Conservation (phyloP, 2,113 vertebrate species). For the Psilopsiagon aymara region DNA sequence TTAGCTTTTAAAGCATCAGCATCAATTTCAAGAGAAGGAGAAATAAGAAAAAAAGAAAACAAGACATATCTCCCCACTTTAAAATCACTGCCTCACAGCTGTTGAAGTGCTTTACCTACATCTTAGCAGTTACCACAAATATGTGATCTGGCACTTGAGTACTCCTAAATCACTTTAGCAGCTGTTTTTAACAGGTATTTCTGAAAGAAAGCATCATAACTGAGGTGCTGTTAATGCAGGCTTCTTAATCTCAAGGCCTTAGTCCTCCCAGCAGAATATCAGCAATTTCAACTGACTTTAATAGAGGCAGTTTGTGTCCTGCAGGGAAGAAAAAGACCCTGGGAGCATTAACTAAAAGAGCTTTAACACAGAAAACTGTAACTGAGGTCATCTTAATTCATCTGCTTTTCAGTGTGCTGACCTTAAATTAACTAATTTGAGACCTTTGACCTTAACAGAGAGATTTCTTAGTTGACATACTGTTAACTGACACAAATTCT, state of each 20-base stretch:
- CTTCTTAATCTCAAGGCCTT: slow-evolving; percentile 18
- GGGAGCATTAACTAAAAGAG: slow-evolving; percentile 27
- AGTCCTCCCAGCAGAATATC: slow-evolving; percentile 21
- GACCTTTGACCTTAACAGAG: background rate
- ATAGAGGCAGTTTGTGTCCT: slow-evolving; percentile 38
- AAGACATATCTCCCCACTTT: background rate
- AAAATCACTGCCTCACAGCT: background rate
- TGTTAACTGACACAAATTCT: background rate
- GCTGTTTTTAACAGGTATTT: background rate
- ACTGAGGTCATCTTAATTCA: slow-evolving; percentile 48
- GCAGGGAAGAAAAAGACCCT: slow-evolving; percentile 35
- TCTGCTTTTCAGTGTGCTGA: slow-evolving; percentile 5
- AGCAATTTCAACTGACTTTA: slow-evolving; percentile 34
- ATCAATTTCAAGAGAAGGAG: background rate
- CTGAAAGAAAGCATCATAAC: background rate
- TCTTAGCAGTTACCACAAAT: background rate
- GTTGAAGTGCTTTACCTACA: background rate
- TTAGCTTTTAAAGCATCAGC: background rate
- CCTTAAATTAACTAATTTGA: slow-evolving; percentile 52
- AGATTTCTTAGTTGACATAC: background rate
- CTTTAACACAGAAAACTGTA: slow-evolving; percentile 32
- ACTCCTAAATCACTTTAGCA: slow-evolving; percentile 28
- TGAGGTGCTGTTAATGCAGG: background rate
- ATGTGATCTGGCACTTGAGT: background rate
- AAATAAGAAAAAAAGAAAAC: background rate